These are phyloP conservation scores for Tromatobia lineatoria DNA, from an alignment of 2,888 invertebrate genomes.

Conservation along the genomic window DNA sequence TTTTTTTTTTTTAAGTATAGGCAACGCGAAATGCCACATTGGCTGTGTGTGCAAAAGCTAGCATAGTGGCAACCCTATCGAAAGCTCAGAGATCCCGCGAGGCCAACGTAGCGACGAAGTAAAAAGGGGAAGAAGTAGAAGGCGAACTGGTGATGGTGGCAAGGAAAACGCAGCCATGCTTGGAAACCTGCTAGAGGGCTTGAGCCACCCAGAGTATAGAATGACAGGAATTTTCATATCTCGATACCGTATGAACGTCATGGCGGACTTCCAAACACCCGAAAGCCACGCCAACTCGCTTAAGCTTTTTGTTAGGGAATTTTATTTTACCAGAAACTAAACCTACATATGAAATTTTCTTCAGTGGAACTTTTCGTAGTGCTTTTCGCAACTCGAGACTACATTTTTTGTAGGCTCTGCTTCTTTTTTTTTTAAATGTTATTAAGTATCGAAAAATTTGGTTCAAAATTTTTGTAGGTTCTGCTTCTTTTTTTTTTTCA, in stretches of 20 bases:
- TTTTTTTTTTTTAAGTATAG: background rate
- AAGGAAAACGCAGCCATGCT: conserved; percentile 49
- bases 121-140: conserved; percentile 55
- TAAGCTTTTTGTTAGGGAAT: conserved; percentile 68
- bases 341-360: background rate
- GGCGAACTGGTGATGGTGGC: conserved; percentile 45
- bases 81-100: conserved; percentile 76
- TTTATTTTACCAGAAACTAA: conserved; percentile 70
- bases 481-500: too few species aligned
- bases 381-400: background rate
- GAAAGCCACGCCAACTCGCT: conserved; percentile 33
- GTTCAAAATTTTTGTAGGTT: too few species aligned
- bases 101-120: conserved; percentile 68
- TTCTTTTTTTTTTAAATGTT: too few species aligned
- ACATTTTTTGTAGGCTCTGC: too few species aligned
- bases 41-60: conserved; percentile 47
- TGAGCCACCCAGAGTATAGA: conserved; percentile 72
- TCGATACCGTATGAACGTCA: conserved; percentile 72
- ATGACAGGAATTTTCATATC: conserved; percentile 82
- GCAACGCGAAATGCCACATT: conserved; percentile 68
- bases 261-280: conserved; percentile 7
- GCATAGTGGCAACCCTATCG: conserved; percentile 78
- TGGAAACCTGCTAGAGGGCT: conserved; percentile 23
- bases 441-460: too few species aligned
- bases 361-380: background rate